phyloP scores from a whole-genome alignment of 2,113 vertebrate genomes.

The Larimichthys crocea region DNA sequence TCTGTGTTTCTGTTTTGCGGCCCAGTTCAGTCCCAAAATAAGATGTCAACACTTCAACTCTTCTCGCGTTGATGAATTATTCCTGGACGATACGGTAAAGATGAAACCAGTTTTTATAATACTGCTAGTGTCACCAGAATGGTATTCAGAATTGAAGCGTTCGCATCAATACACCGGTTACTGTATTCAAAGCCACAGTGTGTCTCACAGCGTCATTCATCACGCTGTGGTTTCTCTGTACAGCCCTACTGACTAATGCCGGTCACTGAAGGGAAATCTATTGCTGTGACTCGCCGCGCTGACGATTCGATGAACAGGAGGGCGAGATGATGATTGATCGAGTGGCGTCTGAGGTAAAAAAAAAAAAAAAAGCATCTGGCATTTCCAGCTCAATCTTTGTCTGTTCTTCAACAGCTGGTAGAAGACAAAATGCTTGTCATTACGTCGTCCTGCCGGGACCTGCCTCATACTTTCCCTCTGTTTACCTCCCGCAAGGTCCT shows the following conservation, averaged over 20 bases:
- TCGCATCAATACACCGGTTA: not conserved
- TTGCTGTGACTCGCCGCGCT: constrained; percentile 3
- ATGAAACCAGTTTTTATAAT: not conserved
- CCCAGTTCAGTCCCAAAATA: constrained; percentile 26
- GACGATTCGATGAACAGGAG: constrained; percentile 35
- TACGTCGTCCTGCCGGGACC: constrained; percentile 46
- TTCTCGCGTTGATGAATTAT: not conserved
- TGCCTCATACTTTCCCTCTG: constrained; percentile 28
- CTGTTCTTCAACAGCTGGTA: constrained; percentile 34
- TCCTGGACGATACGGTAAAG: not conserved
- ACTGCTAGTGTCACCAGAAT: not conserved
- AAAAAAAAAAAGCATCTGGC: not conserved
- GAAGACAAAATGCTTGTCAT: constrained; percentile 34
- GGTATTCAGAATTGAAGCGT: not conserved
- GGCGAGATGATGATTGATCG: constrained; percentile 47
- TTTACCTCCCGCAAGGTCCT: constrained; percentile 15
- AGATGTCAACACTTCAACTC: constrained; percentile 14
- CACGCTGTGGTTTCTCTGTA: constrained; percentile 34
- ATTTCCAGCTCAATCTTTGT: constrained; percentile 36
- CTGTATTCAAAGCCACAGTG: not conserved
- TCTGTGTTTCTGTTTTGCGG: constrained; percentile 6
- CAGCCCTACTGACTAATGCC: constrained; percentile 35
- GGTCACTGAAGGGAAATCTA: constrained; percentile 34
- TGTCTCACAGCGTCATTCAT: constrained; percentile 27
- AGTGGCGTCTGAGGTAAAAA: constrained; percentile 9